Conservation (phyloP, 1,140 invertebrate genomes). For the Euglossa dilemma region DNA sequence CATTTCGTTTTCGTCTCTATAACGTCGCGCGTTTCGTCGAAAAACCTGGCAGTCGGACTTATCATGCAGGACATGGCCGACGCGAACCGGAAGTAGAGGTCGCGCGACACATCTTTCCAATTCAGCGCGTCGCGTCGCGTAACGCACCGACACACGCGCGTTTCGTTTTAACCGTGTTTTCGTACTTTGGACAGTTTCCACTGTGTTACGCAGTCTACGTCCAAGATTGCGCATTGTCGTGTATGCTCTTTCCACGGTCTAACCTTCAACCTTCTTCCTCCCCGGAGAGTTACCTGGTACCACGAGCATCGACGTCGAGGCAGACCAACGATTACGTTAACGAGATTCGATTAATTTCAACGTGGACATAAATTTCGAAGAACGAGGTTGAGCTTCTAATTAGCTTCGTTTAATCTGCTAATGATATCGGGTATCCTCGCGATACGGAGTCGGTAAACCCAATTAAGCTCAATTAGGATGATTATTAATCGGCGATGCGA, state of each 20-base stretch:
- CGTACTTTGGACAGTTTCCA: constrained; percentile 40
- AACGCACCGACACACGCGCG: constrained; percentile 7
- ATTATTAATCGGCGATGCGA: constrained; percentile 24
- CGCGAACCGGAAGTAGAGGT: not conserved
- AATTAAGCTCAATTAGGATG: constrained; percentile 37
- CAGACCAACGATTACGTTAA: too few species aligned
- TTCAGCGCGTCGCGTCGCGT: constrained; percentile 18
- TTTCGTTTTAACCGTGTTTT: constrained; percentile 4
- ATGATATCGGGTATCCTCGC: too few species aligned
- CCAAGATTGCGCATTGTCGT: constrained; percentile 52
- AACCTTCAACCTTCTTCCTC: constrained; percentile 82
- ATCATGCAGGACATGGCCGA: not conserved
- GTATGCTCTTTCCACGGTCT: constrained; percentile 67
- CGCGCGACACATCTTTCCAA: constrained; percentile 39
- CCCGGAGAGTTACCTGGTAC: not conserved
- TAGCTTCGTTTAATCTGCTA: too few species aligned
- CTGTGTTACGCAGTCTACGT: constrained; percentile 54
- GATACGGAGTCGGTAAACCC: constrained; percentile 12
- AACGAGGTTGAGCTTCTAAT: not conserved
- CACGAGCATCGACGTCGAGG: too few species aligned
- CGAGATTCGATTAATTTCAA: not conserved
- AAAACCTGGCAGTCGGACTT: not conserved
- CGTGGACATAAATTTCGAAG: too few species aligned
- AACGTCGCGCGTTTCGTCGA: too few species aligned
- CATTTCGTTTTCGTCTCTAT: too few species aligned